phyloP scores from a whole-genome alignment of 2,113 vertebrate species.

The Myodes glareolus region DNA sequence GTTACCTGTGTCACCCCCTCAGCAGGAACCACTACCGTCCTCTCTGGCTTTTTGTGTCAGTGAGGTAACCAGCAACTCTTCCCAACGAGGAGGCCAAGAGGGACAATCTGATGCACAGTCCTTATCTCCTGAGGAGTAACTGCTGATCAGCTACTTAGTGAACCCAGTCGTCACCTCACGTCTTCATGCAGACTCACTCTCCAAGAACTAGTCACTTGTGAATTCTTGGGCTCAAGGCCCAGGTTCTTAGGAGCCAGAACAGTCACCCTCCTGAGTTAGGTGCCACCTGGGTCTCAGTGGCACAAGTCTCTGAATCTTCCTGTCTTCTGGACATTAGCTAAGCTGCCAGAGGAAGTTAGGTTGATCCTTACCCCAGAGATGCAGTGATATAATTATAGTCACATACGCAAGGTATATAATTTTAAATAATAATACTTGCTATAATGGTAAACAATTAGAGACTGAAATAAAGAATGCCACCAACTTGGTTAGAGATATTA shows the following conservation, averaged over 20 bases:
- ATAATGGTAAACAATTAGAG: not conserved
- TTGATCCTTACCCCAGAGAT: not conserved
- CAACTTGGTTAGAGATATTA: not conserved
- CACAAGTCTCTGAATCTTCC: not conserved
- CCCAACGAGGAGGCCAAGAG: not conserved
- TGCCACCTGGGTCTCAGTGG: not conserved
- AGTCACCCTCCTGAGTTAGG: not conserved
- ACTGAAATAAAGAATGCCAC: not conserved
- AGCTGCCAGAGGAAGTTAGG: not conserved
- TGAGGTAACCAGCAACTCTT: not conserved
- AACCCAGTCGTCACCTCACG: not conserved
- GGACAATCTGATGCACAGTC: not conserved
- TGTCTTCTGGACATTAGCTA: not conserved
- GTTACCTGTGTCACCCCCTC: too few relatives aligned
- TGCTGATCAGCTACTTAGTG: not conserved
- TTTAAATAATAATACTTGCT: not conserved
- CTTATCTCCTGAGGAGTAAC: not conserved
- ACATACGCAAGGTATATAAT: not conserved
- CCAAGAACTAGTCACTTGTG: not conserved
- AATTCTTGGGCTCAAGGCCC: not conserved
- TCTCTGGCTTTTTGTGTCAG: not conserved
- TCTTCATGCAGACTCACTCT: not conserved
- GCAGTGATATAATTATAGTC: not conserved
- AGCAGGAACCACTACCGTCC: too few relatives aligned
- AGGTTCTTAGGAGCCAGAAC: not conserved